A percentile compares a stretch with the other conserved stretches of the same genome.
Evolutionary conservation across 2,113 vertebrate species (phyloP).

Genomic region (Lasiurus borealis): DNA sequence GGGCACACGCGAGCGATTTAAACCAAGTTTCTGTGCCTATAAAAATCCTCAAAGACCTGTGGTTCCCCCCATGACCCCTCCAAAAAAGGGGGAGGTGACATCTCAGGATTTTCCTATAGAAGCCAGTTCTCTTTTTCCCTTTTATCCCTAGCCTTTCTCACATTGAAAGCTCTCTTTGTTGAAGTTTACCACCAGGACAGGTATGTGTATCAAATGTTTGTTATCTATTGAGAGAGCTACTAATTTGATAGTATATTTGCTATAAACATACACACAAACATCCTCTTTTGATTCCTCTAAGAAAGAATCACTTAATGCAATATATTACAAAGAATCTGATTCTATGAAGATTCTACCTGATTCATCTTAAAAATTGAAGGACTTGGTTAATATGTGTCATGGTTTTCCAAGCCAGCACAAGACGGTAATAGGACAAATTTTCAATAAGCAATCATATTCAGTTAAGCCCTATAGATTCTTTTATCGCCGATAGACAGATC

Average conservation of each 20-base stretch:
- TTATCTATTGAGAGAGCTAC: slow-evolving; percentile 13
- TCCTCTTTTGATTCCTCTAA: slow-evolving; percentile 41
- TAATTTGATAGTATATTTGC: slow-evolving; percentile 12
- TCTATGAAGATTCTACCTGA: slow-evolving; percentile 1
- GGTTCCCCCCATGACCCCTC: neutral
- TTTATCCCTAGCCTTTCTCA: slow-evolving; percentile 42
- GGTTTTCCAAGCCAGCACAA: neutral
- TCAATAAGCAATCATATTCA: slow-evolving; percentile 46
- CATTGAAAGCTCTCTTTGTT: slow-evolving; percentile 48
- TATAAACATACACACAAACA: slow-evolving; percentile 11
- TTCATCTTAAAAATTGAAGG: slow-evolving; percentile 57
- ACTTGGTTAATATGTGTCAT: slow-evolving; percentile 9
- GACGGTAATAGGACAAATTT: slow-evolving; percentile 46
- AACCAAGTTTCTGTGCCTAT: slow-evolving; percentile 24
- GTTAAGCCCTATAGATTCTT: slow-evolving; percentile 20
- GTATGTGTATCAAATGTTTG: slow-evolving; percentile 41
- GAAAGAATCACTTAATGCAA: slow-evolving; percentile 31
- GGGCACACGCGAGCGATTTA: neutral
- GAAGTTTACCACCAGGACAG: slow-evolving; percentile 43
- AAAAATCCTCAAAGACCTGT: slow-evolving; percentile 9
- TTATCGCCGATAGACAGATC: neutral
- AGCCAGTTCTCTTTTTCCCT: slow-evolving; percentile 38
- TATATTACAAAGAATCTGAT: slow-evolving; percentile 2
- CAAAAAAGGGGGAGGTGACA: slow-evolving; percentile 5
- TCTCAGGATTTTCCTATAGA: slow-evolving; percentile 54